A percentile compares a stretch with the other conserved stretches of the same genome.
Conservation (phyloP, 2,888 invertebrate species). For the Orthosia incerta region DNA sequence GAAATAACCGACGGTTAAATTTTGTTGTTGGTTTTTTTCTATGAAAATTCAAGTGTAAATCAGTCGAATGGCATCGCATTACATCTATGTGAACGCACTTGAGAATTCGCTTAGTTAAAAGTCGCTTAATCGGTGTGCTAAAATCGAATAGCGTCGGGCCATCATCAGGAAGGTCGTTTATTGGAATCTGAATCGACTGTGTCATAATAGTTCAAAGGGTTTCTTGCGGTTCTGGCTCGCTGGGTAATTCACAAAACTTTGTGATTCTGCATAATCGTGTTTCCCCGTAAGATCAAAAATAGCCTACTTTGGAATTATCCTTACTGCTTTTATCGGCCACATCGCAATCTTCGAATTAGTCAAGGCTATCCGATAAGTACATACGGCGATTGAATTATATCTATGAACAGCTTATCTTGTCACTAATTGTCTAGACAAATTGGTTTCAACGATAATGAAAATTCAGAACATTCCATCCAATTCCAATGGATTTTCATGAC, state of each 20-base stretch:
- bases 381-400: conserved; percentile 23
- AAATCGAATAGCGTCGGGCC: too few relatives aligned
- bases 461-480: conserved; percentile 29
- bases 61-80: too few relatives aligned
- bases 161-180: too few relatives aligned
- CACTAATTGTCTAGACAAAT: conserved; percentile 44
- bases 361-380: conserved; percentile 38
- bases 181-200: not conserved
- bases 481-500: conserved; percentile 5
- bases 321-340: conserved; percentile 27
- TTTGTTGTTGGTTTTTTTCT: too few relatives aligned
- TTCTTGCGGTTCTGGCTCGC: not conserved
- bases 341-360: conserved; percentile 20
- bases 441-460: conserved; percentile 21
- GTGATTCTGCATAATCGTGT: not conserved
- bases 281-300: not conserved
- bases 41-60: too few relatives aligned
- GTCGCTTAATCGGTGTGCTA: too few relatives aligned
- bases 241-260: not conserved
- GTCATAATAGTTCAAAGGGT: not conserved
- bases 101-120: too few relatives aligned
- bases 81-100: too few relatives aligned
- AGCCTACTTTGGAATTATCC: conserved; percentile 3
- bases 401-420: conserved; percentile 17
- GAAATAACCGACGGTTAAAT: too few relatives aligned